Percentiles rank a stretch among this genome's conserved stretches.
Evolutionary conservation across 1,140 invertebrate species (phyloP).

Genomic region (Drosophila pectinifera): DNA sequence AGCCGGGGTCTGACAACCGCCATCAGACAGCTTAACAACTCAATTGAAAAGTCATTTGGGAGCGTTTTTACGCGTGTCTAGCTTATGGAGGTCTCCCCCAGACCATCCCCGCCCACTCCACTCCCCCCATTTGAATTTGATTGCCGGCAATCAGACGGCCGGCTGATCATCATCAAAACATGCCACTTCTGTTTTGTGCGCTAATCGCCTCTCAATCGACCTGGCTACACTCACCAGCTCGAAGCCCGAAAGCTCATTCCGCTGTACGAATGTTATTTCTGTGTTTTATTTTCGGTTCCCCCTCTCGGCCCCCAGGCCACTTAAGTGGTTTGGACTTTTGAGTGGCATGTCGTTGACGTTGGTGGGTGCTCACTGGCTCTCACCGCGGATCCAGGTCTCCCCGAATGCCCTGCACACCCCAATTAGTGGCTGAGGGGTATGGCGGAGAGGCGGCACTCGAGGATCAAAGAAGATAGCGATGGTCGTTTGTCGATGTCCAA

Average conservation of each 20-base stretch:
- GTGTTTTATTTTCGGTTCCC: conserved; percentile 1
- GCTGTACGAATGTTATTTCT: conserved; percentile 30
- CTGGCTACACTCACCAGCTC: conserved; percentile 62
- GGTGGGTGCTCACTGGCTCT: conserved; percentile 56
- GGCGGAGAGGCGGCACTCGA: conserved; percentile 26
- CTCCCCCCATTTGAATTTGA: conserved; percentile 59
- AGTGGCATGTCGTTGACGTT: conserved; percentile 73
- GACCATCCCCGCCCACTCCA: conserved; percentile 33
- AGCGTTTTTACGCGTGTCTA: conserved; percentile 76
- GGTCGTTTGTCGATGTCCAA: conserved; percentile 50
- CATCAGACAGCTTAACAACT: conserved; percentile 71
- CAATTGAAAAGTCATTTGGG: conserved; percentile 76
- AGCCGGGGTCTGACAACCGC: conserved; percentile 32
- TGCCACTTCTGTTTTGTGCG: conserved; percentile 79
- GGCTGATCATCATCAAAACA: conserved; percentile 81
- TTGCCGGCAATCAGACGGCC: conserved; percentile 78
- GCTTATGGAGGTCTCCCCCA: conserved; percentile 38
- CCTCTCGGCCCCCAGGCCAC: conserved; percentile 45
- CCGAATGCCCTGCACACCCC: conserved; percentile 41
- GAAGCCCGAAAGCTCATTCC: conserved; percentile 50
- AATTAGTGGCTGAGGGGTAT: conserved; percentile 12
- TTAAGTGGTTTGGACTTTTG: conserved; percentile 76
- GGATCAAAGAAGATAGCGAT: conserved; percentile 67
- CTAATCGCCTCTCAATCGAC: conserved; percentile 77
- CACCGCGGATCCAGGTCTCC: conserved; percentile 36